phyloP scores from a whole-genome alignment of 2,888 invertebrate species.

The Tuberolachnus salignus region DNA sequence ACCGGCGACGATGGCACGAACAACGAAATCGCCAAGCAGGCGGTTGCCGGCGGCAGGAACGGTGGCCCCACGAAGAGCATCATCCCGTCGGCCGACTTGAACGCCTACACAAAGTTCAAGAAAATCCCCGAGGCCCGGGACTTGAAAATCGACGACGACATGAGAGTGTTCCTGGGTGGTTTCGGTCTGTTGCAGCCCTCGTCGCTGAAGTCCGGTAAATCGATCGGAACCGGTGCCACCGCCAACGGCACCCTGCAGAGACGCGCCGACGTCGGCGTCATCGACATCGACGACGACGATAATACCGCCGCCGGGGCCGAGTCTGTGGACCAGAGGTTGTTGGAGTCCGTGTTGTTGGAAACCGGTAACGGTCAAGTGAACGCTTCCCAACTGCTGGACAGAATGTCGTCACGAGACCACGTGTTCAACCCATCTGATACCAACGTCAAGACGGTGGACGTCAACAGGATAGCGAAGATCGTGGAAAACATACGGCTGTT shows the following conservation, averaged over 20 bases:
- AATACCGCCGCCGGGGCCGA: background rate
- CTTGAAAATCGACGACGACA: slow-evolving; percentile 61
- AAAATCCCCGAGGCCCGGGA: slow-evolving; percentile 63
- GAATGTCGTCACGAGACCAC: slow-evolving; percentile 59
- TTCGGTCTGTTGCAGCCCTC: slow-evolving; percentile 63
- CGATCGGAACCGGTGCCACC: background rate
- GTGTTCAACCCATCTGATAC: slow-evolving; percentile 63
- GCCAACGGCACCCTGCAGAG: slow-evolving; percentile 12
- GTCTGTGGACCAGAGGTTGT: slow-evolving; percentile 40
- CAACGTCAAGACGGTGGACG: slow-evolving; percentile 63
- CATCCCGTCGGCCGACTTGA: slow-evolving; percentile 59
- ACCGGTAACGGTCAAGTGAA: slow-evolving; percentile 4
- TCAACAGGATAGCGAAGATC: slow-evolving; percentile 62
- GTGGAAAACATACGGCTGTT: slow-evolving; percentile 61
- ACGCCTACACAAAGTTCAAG: slow-evolving; percentile 64
- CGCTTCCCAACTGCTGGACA: slow-evolving; percentile 16
- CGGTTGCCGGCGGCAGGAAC: background rate
- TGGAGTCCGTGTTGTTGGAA: slow-evolving; percentile 15
- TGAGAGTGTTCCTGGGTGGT: slow-evolving; percentile 64
- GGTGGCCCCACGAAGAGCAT: background rate
- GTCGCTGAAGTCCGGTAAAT: slow-evolving; percentile 45
- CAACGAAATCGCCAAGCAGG: background rate
- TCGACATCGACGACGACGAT: too few relatives aligned
- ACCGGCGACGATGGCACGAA: background rate
- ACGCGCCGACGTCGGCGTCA: background rate